Evolutionary conservation across 2,797 vertebrate species (phyloP).

Genomic region (Micrastur ruficollis): DNA sequence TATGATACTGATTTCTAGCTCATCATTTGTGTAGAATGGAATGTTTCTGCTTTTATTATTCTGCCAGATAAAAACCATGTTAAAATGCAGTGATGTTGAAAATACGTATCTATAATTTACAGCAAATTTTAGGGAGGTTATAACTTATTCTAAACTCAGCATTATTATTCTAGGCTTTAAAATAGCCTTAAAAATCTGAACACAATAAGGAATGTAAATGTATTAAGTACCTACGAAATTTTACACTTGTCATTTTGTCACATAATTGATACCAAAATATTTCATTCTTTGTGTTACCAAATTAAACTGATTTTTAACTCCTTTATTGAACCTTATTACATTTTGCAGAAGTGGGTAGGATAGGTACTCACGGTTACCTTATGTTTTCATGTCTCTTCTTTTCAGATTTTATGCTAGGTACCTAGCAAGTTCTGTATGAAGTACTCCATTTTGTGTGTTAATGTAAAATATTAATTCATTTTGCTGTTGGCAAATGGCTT

Average conservation of each 20-base stretch:
- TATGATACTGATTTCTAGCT: neutral
- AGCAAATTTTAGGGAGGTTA: neutral
- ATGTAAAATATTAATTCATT: neutral
- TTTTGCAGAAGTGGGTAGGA: neutral
- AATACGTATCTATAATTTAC: neutral
- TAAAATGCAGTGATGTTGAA: neutral
- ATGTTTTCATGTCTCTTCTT: neutral
- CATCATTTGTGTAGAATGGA: neutral
- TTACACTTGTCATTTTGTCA: neutral
- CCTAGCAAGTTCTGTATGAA: neutral
- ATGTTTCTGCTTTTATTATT: neutral
- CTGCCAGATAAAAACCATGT: neutral
- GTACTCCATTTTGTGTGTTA: neutral
- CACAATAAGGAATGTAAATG: neutral
- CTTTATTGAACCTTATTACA: neutral
- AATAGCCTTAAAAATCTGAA: neutral
- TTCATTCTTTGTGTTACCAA: neutral
- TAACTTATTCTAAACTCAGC: neutral
- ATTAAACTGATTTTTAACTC: neutral
- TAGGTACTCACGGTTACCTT: neutral
- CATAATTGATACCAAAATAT: neutral
- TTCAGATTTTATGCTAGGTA: neutral
- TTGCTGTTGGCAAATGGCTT: neutral
- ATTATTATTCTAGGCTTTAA: neutral
- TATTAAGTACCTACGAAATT: neutral